phyloP scores from a whole-genome alignment of 2,113 vertebrate species.

The Phodopus roborovskii region DNA sequence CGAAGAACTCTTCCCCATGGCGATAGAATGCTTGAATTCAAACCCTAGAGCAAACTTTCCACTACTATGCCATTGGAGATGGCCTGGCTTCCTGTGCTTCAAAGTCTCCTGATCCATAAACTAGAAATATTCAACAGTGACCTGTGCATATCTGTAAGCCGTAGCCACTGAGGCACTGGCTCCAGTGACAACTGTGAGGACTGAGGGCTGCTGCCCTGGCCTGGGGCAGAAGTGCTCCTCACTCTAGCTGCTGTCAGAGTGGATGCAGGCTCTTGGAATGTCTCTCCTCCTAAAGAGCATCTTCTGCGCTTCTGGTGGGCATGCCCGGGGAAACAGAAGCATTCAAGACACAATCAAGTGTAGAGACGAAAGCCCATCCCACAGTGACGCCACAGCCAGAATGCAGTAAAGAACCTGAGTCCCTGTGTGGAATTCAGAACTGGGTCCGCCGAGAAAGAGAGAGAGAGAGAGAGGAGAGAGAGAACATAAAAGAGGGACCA shows the following conservation, averaged over 20 bases:
- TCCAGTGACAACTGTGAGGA: no score
- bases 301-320: neutral
- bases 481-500: no score
- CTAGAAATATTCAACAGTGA: neutral
- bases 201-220: neutral
- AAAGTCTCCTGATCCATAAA: neutral
- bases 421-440: neutral
- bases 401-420: neutral
- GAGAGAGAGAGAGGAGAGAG: no score
- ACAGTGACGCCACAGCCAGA: neutral
- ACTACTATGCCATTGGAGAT: neutral
- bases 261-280: neutral
- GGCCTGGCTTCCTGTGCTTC: neutral
- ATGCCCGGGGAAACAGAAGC: neutral
- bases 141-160: neutral
- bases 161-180: neutral
- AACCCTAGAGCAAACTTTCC: neutral
- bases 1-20: neutral
- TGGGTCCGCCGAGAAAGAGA: no score
- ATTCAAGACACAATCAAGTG: no score
- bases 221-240: neutral
- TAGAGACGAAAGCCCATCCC: neutral
- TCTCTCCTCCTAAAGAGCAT: neutral
- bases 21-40: neutral
- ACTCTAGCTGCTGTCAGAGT: neutral